phyloP scores from a whole-genome alignment of 2,888 invertebrate genomes.

The Ophion obscuratus region DNA sequence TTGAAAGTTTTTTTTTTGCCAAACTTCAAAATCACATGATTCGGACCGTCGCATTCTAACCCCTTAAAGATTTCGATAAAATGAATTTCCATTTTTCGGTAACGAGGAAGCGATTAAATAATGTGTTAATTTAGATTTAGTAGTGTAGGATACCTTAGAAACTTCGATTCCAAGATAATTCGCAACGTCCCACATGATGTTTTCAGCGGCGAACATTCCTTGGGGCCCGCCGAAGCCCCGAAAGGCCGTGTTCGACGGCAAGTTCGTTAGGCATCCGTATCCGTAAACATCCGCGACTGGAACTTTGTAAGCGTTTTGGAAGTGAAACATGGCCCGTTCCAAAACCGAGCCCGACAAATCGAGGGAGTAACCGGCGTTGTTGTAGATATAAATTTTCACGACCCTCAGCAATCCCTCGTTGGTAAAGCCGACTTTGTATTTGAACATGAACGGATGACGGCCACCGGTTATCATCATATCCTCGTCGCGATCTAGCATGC shows the following conservation, averaged over 20 bases:
- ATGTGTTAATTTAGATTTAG: not conserved
- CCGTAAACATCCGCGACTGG: conserved; percentile 90
- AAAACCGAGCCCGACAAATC: conserved; percentile 93
- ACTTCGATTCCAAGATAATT: conserved; percentile 88
- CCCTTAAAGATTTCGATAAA: too few species aligned
- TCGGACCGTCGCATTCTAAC: too few species aligned
- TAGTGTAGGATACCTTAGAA: conserved; percentile 85
- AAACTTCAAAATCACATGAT: too few species aligned
- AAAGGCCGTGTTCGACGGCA: conserved; percentile 97
- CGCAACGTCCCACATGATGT: conserved; percentile 91
- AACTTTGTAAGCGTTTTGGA: conserved; percentile 93
- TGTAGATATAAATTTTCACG: conserved; percentile 90
- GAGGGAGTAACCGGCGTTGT: conserved; percentile 92
- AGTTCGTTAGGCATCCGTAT: conserved; percentile 93
- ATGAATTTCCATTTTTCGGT: too few species aligned
- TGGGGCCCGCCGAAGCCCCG: conserved; percentile 97
- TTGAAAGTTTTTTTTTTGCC: too few species aligned
- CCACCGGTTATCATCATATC: conserved; percentile 96
- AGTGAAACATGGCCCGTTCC: conserved; percentile 93
- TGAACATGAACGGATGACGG: conserved; percentile 94
- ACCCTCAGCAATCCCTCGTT: conserved; percentile 91
- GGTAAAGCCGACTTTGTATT: conserved; percentile 93
- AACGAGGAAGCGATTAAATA: too few species aligned
- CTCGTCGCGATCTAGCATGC: conserved; percentile 96
- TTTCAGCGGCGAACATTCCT: conserved; percentile 94